phyloP scores from a whole-genome alignment of 2,113 vertebrate species.

The Laticauda laticaudata region DNA sequence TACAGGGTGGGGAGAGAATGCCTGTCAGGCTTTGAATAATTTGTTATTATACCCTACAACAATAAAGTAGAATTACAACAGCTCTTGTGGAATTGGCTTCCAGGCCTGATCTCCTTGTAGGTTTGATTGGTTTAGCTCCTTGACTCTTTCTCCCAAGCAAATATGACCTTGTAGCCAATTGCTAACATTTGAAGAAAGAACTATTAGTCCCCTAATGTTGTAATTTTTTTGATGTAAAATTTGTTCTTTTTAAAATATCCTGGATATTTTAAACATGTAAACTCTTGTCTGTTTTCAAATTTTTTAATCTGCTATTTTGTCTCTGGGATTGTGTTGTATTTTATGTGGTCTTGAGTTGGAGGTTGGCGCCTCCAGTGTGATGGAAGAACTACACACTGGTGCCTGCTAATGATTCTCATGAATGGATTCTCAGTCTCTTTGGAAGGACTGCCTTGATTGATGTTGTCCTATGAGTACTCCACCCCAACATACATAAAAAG shows the following conservation, averaged over 20 bases:
- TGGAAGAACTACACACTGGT: not conserved
- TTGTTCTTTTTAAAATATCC: not conserved
- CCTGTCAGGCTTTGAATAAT: not conserved
- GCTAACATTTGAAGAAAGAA: not conserved
- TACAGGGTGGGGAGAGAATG: not conserved
- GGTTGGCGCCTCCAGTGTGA: not conserved
- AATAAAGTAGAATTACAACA: not conserved
- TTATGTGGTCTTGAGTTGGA: not conserved
- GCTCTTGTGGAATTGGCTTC: not conserved
- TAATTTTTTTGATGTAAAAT: not conserved
- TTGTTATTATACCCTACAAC: not conserved
- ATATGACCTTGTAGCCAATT: not conserved
- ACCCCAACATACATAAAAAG: not conserved
- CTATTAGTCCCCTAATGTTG: not conserved
- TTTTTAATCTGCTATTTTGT: not conserved
- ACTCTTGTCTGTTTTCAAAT: not conserved
- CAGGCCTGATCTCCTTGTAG: not conserved
- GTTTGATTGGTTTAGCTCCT: not conserved
- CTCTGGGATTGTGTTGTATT: not conserved
- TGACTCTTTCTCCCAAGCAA: not conserved
- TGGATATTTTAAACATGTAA: not conserved
- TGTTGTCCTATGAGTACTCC: not conserved
- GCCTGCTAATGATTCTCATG: not conserved
- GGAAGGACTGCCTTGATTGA: not conserved
- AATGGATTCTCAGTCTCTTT: not conserved